These are phyloP conservation scores for Python bivittatus DNA, from an alignment of 2,113 vertebrate species.

Conservation along the genomic window DNA sequence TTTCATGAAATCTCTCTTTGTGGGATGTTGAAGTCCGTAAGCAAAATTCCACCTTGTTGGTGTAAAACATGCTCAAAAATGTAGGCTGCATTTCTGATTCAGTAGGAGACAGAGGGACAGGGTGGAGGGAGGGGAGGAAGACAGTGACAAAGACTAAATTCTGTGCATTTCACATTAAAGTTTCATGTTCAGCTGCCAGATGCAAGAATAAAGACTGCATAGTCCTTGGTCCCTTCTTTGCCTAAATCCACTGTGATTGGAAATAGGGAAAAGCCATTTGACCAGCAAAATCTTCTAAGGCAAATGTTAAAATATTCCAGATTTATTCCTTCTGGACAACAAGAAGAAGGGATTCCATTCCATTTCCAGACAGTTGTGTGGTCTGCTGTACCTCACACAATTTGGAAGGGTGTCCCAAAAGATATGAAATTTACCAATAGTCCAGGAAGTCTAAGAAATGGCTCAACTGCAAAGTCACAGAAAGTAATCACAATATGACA, in stretches of 20 bases:
- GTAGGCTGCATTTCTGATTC: not conserved
- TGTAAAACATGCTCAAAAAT: not conserved
- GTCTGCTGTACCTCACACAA: constrained; percentile 22
- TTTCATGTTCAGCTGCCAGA: constrained; percentile 19
- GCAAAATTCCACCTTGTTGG: not conserved
- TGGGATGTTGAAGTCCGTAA: not conserved
- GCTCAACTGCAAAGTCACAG: constrained; percentile 45
- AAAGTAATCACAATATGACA: constrained; percentile 29
- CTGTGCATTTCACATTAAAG: constrained; percentile 29
- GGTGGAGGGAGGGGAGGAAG: not conserved
- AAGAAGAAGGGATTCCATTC: constrained; percentile 7
- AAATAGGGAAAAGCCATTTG: not conserved
- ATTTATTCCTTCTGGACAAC: not conserved
- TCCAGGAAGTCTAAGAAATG: constrained; percentile 31
- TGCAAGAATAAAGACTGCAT: constrained; percentile 9
- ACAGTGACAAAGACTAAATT: constrained; percentile 1
- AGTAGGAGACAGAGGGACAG: no score
- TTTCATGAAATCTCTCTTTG: not conserved
- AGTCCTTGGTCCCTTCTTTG: constrained; percentile 29
- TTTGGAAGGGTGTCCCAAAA: constrained; percentile 19
- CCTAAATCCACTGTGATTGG: constrained; percentile 14
- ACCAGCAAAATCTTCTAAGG: constrained; percentile 13
- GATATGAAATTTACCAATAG: constrained; percentile 35
- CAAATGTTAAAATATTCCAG: constrained; percentile 10
- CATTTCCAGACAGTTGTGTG: not conserved